Base-by-base conservation (phyloP, 2,113 vertebrate genomes). In the Connochaetes taurinus region DNA sequence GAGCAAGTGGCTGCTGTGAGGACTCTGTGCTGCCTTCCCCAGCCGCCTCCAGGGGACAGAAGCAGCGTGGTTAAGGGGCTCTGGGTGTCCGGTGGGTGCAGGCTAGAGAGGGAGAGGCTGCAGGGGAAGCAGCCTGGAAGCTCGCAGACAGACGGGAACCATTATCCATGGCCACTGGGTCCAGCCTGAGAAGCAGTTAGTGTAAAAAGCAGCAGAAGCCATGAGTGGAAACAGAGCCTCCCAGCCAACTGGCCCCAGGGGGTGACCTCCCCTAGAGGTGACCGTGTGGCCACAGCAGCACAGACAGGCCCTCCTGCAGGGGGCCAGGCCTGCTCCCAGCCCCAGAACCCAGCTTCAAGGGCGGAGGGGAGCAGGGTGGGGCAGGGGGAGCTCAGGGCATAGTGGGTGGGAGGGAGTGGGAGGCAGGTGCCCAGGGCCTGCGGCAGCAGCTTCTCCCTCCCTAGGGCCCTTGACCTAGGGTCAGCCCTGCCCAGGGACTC, bases 131-230 rank as follows among this genome's bases (percentile, higher is more conserved):
- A 19, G 8, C 31, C 25, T 3, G 12, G 53, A 10, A 17, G 60
- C 19, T 14, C 43, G 2, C 23, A 76, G 23, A 2, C 47, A 45
- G 62, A 45, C 1, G 2, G 98, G 98, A 98, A 96, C 98, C 95
- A 84, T 95, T 98, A 98, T 96, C 98, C 96, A 6, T 3, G 11
- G 43, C 78, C 91, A n/a, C 83, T 16, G 12, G 78, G 93, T 95
- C 98, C 91, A 86, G 95, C 98, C 96, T 91, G 98, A 98, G 98
- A 98, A 98, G 97, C 94, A 97, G 97, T 98, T 98, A 96, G 97
- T 98, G 94, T 98, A 97, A 98, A 98, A 98, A 98, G 98, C 95
- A 98, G 98, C 98, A 98, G 98, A 95, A 98, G 94, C 82, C 43
- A 67, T 97, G 98, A 98, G 96, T 98, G 96, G 97, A 98, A 98